A percentile compares a stretch with the other conserved stretches of the same genome.
These are phyloP conservation scores for Bagarius yarrelli DNA, from an alignment of 2,113 vertebrate species.

Conservation along the genomic window DNA sequence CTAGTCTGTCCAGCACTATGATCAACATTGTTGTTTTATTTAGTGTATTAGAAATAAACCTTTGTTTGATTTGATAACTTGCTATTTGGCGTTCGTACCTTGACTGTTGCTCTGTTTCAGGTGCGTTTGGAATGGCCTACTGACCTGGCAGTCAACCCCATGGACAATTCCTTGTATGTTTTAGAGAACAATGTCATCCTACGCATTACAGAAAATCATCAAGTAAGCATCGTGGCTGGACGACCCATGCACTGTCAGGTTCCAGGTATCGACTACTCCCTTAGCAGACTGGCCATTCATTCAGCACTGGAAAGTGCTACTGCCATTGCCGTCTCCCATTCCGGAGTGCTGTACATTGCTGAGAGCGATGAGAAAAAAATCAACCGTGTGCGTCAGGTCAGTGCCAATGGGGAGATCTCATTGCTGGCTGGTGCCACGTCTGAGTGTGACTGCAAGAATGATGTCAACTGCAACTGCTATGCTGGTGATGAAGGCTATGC, in stretches of 20 bases:
- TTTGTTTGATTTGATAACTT: too few species aligned
- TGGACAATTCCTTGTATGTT: constrained; percentile 98
- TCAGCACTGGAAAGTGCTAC: constrained; percentile 96
- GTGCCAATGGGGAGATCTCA: constrained; percentile 95
- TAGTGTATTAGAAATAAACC: too few species aligned
- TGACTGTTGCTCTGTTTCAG: constrained; percentile 60
- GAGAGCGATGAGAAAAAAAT: constrained; percentile 99
- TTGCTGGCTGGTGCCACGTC: constrained; percentile 91
- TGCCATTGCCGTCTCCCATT: constrained; percentile 93
- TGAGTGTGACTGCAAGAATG: constrained; percentile 98
- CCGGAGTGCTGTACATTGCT: constrained; percentile 92
- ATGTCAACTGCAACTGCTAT: constrained; percentile 98
- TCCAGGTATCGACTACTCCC: constrained; percentile 98
- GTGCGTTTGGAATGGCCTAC: constrained; percentile 98
- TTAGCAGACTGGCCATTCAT: constrained; percentile 96
- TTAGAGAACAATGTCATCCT: constrained; percentile 98
- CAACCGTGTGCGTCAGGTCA: constrained; percentile 92
- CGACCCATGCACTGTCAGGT: constrained; percentile 99
- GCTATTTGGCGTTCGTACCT: not conserved
- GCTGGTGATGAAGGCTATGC: constrained; percentile 95
- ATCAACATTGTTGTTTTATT: too few species aligned
- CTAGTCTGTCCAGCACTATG: too few species aligned
- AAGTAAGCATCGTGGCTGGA: constrained; percentile 98
- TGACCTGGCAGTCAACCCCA: constrained; percentile 96
- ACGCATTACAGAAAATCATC: constrained; percentile 97